phyloP scores from a whole-genome alignment of 2,888 invertebrate genomes.

The Meghimatium bilineatum region DNA sequence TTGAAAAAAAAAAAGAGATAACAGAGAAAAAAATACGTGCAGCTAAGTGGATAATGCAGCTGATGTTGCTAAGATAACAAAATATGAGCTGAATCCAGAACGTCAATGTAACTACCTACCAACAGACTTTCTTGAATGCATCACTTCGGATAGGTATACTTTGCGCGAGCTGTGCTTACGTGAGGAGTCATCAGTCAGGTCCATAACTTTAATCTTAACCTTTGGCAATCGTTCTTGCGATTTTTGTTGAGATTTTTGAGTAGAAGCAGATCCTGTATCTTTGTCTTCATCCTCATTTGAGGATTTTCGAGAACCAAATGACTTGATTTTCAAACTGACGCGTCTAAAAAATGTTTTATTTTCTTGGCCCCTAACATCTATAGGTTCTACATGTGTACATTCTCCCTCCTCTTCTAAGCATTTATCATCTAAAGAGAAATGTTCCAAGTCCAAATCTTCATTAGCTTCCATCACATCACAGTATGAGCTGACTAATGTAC shows the following conservation, averaged over 20 bases:
- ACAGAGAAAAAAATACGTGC: not conserved
- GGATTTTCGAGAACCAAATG: conserved; percentile 34
- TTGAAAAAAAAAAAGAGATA: not conserved
- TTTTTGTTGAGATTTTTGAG: conserved; percentile 37
- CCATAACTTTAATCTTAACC: conserved; percentile 63
- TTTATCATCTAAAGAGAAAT: not conserved
- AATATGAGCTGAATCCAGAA: not conserved
- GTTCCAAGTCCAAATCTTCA: not conserved
- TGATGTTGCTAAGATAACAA: conserved; percentile 10
- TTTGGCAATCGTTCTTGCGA: conserved; percentile 45
- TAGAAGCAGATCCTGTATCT: conserved; percentile 26
- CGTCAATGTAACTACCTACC: conserved; percentile 51
- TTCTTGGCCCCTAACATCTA: conserved; percentile 22
- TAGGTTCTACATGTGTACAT: not conserved
- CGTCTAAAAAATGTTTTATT: conserved; percentile 58
- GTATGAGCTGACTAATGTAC: not conserved
- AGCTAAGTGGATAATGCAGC: conserved; percentile 23
- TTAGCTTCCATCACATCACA: not conserved
- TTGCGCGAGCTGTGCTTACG: conserved; percentile 59
- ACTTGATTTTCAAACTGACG: conserved; percentile 66
- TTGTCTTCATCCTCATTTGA: conserved; percentile 54
- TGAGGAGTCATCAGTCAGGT: conserved; percentile 62
- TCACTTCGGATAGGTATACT: conserved; percentile 59
- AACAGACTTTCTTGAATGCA: conserved; percentile 42
- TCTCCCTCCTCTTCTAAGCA: not conserved